These are phyloP conservation scores for Neolamprologus tretocephalus DNA, from an alignment of 2,113 vertebrate species.

Conservation along the genomic window DNA sequence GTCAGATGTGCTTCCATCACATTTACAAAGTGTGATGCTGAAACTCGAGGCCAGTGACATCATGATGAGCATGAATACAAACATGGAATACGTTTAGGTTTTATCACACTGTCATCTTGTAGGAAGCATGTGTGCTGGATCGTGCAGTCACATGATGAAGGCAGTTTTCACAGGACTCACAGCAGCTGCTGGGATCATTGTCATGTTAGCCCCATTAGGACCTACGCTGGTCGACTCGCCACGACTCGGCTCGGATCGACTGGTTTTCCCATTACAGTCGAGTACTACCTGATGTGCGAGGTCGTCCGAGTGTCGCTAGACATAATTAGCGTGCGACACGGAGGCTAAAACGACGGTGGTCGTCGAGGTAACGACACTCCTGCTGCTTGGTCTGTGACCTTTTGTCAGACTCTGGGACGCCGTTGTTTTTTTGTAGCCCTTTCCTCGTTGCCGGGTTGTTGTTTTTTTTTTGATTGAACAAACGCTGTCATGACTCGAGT, in stretches of 20 bases:
- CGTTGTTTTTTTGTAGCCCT: not conserved
- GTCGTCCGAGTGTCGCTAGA: not conserved
- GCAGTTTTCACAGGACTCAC: not conserved
- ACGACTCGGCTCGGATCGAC: not conserved
- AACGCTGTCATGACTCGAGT: not conserved
- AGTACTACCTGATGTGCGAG: not conserved
- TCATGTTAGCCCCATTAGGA: not conserved
- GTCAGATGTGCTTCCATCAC: not conserved
- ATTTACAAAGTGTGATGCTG: not conserved
- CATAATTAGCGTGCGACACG: not conserved
- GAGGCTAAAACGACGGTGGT: not conserved
- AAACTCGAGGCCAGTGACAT: not conserved
- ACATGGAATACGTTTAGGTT: not conserved
- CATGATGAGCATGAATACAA: not conserved
- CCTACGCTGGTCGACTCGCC: not conserved
- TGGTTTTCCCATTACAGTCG: not conserved
- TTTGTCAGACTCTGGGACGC: not conserved
- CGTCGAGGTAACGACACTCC: not conserved
- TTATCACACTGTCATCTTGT: not conserved
- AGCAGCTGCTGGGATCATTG: not conserved
- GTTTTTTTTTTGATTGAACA: not conserved
- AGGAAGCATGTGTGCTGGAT: not conserved
- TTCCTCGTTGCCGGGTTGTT: fast-evolving
- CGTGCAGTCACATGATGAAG: not conserved
- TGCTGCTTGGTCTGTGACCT: not conserved